Evolutionary conservation across 2,888 invertebrate genomes (phyloP).

Genomic region (Cephalotes varians): DNA sequence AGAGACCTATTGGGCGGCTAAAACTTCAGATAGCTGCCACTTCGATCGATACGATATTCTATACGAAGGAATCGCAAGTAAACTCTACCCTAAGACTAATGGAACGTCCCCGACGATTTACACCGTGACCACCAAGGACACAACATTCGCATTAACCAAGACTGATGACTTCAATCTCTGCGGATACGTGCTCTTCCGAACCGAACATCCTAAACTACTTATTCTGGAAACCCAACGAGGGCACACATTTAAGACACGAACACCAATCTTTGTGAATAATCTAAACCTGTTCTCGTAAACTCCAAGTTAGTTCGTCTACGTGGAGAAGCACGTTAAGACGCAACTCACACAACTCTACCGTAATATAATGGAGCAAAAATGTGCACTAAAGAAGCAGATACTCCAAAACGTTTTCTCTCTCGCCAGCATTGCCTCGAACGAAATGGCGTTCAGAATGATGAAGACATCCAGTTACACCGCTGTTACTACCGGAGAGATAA

Average conservation of each 20-base stretch:
- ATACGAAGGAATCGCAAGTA: not conserved
- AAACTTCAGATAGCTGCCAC: no score
- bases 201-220: not conserved
- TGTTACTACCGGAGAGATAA: no score
- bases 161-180: not conserved
- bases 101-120: not conserved
- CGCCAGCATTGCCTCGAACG: no score
- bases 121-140: not conserved
- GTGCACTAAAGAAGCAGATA: not conserved
- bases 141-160: not conserved
- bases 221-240: not conserved
- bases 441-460: no score
- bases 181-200: not conserved
- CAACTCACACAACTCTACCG: not conserved
- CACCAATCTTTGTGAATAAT: not conserved
- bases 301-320: conserved; percentile 7
- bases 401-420: not conserved
- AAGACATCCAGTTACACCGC: no score
- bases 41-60: no score
- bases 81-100: not conserved
- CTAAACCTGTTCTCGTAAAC: not conserved
- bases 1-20: not conserved
- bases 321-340: not conserved
- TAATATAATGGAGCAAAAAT: not conserved
- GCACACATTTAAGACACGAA: no score